A percentile compares a stretch with the other conserved stretches of the same genome.
Conservation (phyloP, 2,113 vertebrate genomes). For the Globicephala melas region DNA sequence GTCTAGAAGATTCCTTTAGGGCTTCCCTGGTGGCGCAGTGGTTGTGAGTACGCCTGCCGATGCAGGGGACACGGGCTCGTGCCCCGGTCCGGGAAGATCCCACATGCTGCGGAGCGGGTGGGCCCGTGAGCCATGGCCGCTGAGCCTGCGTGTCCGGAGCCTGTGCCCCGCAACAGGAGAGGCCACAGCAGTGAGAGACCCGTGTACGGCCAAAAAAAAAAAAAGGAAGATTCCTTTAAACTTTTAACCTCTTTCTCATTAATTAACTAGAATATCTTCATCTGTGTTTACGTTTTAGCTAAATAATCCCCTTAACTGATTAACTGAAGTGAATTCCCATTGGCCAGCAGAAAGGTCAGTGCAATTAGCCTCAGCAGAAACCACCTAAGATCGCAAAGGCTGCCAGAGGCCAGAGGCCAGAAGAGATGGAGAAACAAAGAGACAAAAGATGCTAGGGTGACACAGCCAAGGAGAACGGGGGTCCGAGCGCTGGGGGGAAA, state of each 20-base stretch:
- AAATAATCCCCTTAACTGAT: conserved; percentile 40
- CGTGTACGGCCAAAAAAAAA: neutral
- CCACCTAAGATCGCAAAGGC: neutral
- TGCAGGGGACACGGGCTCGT: too few relatives aligned
- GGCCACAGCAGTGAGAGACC: too few relatives aligned
- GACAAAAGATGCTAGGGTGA: neutral
- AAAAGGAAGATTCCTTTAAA: conserved; percentile 36
- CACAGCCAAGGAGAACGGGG: rapidly evolving
- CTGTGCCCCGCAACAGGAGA: too few relatives aligned
- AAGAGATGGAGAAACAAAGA: neutral
- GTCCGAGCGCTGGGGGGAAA: neutral
- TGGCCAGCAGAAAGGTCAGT: neutral
- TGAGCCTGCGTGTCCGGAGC: too few relatives aligned
- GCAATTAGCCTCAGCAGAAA: neutral
- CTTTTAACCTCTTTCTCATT: conserved; percentile 30
- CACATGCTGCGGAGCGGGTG: too few relatives aligned
- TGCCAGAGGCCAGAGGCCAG: neutral
- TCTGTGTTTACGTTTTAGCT: conserved; percentile 15
- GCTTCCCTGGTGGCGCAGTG: too few relatives aligned
- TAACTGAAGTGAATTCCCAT: conserved; percentile 27
- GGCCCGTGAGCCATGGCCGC: too few relatives aligned
- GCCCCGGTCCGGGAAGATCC: rapidly evolving
- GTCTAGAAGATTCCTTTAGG: neutral
- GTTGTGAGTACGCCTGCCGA: too few relatives aligned
- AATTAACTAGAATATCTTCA: conserved; percentile 35